These are phyloP conservation scores for Haplochromis vanheusdeni DNA, from an alignment of 2,113 vertebrate genomes.

Conservation along the genomic window DNA sequence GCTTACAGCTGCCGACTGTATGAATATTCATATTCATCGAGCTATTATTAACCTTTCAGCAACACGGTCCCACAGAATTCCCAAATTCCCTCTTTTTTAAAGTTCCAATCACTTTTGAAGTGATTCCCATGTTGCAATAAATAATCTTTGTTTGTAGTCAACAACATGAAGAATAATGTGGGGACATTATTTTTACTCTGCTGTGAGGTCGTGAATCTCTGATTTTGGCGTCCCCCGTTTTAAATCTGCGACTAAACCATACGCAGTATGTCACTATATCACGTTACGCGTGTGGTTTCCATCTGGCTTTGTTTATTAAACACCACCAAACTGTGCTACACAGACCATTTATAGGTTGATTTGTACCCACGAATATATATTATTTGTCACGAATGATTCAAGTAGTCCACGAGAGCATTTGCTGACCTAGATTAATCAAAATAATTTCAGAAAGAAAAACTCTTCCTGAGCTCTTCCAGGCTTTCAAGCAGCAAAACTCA, in stretches of 20 bases:
- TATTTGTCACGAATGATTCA: background rate
- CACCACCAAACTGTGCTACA: background rate
- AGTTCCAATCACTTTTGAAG: background rate
- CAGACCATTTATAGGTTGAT: fast-evolving
- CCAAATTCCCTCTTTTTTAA: background rate
- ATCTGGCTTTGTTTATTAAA: background rate
- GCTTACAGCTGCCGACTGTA: background rate
- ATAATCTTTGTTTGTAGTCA: background rate
- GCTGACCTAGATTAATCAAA: background rate
- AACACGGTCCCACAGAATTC: background rate
- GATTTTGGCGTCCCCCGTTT: background rate
- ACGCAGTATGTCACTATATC: background rate
- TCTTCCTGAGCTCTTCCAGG: background rate
- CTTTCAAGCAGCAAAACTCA: background rate
- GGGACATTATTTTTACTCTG: background rate
- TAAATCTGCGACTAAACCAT: background rate
- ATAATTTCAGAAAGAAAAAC: background rate
- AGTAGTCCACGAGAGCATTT: background rate
- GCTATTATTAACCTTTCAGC: background rate
- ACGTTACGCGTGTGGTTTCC: background rate
- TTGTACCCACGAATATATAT: background rate
- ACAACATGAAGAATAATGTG: background rate
- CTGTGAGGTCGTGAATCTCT: background rate
- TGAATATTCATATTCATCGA: background rate
- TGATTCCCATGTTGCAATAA: slow-evolving; percentile 1